Percentiles rank a stretch among this genome's conserved stretches.
phyloP scores from a whole-genome alignment of 2,113 vertebrate genomes.

The Ceyx melanurus region DNA sequence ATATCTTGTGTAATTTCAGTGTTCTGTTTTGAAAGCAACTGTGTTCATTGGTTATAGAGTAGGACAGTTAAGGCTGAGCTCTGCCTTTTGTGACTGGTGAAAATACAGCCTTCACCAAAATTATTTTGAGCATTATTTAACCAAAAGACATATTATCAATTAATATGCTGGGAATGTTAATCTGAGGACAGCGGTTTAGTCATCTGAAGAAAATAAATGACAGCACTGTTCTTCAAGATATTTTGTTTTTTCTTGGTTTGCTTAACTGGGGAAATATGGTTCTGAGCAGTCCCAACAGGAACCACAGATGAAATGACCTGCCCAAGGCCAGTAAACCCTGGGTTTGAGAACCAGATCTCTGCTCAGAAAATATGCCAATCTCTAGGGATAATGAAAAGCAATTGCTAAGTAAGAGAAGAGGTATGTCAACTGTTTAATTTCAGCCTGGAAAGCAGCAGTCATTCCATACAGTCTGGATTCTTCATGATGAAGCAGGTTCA shows the following conservation, averaged over 20 bases:
- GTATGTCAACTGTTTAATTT: not conserved
- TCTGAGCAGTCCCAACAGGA: not conserved
- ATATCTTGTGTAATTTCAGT: not conserved
- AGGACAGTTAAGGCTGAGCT: not conserved
- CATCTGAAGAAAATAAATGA: not conserved
- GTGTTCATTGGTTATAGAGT: not conserved
- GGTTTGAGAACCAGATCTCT: not conserved
- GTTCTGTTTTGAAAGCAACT: not conserved
- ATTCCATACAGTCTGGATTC: not conserved
- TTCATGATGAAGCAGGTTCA: not conserved
- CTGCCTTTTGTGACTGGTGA: not conserved
- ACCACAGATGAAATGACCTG: not conserved
- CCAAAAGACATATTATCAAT: not conserved
- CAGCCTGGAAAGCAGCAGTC: not conserved
- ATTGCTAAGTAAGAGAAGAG: not conserved
- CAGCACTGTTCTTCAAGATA: not conserved
- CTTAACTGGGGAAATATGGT: not conserved
- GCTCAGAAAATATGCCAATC: not conserved
- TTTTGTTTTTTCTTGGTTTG: not conserved
- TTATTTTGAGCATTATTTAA: not conserved
- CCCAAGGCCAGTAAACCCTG: not conserved
- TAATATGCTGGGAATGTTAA: not conserved
- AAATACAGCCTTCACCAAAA: not conserved
- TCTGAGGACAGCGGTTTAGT: not conserved
- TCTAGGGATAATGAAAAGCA: not conserved